Conservation (phyloP, 2,113 vertebrate genomes). For the Trematomus loennbergii region DNA sequence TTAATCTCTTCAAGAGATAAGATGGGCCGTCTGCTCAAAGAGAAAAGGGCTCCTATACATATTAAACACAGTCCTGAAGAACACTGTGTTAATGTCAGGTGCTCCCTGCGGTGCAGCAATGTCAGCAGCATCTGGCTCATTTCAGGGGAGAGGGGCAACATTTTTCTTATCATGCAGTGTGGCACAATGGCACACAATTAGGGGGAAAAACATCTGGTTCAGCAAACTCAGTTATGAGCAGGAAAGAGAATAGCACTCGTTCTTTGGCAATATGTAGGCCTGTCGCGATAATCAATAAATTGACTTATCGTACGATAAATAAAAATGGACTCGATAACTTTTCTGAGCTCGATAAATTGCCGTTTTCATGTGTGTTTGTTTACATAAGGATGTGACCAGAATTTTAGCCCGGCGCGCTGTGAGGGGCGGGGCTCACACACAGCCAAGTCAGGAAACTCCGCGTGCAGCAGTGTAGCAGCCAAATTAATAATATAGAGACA, state of each 20-base stretch:
- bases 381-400: too few species aligned
- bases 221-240: not conserved
- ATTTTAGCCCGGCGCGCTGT: too few species aligned
- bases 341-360: too few species aligned
- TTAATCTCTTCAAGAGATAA: constrained; percentile 53
- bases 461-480: too few species aligned
- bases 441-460: too few species aligned
- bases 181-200: constrained; percentile 41
- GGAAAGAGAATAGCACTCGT: not conserved
- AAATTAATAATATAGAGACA: too few species aligned
- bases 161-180: constrained; percentile 51
- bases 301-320: too few species aligned
- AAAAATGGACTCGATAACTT: too few species aligned
- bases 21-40: constrained; percentile 54
- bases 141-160: constrained; percentile 48
- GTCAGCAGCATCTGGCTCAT: constrained; percentile 68
- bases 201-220: constrained; percentile 10
- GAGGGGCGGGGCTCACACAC: too few species aligned
- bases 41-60: constrained; percentile 69
- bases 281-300: too few species aligned
- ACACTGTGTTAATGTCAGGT: constrained; percentile 77
- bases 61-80: constrained; percentile 76
- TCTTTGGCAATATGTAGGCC: not conserved
- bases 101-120: constrained; percentile 66
- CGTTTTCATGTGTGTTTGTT: too few species aligned